These are phyloP conservation scores for Clarias gariepinus DNA, from an alignment of 2,113 vertebrate genomes.

Conservation along the genomic window DNA sequence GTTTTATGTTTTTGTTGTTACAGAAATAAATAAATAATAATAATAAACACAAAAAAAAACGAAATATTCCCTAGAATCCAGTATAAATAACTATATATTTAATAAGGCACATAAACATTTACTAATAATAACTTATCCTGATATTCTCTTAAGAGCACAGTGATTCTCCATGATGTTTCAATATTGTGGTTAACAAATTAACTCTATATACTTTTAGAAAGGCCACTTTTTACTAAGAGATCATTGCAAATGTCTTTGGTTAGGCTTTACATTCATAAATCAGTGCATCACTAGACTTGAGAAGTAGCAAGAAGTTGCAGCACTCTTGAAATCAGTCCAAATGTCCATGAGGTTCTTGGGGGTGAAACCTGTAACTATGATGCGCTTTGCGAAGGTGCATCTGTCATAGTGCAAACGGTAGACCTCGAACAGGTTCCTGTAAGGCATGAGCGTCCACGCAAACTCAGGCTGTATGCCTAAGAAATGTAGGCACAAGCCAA, in stretches of 20 bases:
- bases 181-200: background rate
- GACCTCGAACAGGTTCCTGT: conserved; percentile 67
- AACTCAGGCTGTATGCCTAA: conserved; percentile 65
- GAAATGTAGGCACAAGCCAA: conserved; percentile 75
- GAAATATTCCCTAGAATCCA: background rate
- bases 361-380: conserved; percentile 65
- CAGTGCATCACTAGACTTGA: background rate
- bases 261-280: background rate
- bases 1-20: background rate
- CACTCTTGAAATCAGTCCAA: conserved; percentile 70
- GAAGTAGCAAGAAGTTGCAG: conserved; percentile 59
- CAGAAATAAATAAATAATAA: background rate
- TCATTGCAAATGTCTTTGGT: background rate
- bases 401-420: conserved; percentile 61
- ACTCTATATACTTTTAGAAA: background rate
- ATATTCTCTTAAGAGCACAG: conserved; percentile 1
- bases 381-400: conserved; percentile 62
- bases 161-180: background rate
- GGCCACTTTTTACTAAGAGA: background rate
- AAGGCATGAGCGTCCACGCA: conserved; percentile 22
- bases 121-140: background rate
- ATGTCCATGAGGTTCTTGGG: conserved; percentile 50
- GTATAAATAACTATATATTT: background rate
- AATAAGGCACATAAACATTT: background rate
- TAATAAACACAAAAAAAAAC: background rate